Base-by-base conservation (phyloP, 1,140 invertebrate species). In the Leptinotarsa undecemlineata region DNA sequence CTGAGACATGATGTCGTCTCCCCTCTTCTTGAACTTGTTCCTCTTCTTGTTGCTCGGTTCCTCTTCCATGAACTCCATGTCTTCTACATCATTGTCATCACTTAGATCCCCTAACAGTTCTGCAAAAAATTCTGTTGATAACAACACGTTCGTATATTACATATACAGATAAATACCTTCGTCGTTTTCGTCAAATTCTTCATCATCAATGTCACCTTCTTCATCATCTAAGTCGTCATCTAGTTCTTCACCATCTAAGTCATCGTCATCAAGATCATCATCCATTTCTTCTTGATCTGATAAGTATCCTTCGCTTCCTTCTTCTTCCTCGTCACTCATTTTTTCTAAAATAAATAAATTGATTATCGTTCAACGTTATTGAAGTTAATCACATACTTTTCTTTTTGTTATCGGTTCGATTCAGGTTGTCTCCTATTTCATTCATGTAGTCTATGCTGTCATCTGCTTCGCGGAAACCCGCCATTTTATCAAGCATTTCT, bases 401-500 rank as follows among this genome's bases (percentile, higher is more conserved):
- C 71, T 77, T 82, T 84, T 82, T 81, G 76, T 84, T 84, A 42
- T 81, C 82, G 48, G 84, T 80, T 78, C 85, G 83, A 20, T 77
- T 78, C 14, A 86, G 84, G 57, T 83, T 86, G 72, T 84, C 79
- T 68, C 88, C 84, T 80, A 89, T 84, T 74, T 89, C 88, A 8
- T 88, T 85, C 77, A 89, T 81, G 67, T 83, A 89, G 81, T 90
- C 90, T 15, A 91, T 79, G 79, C 91, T 88, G 78, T 90, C 88
- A 48, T 82, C 80, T 42, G 81, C 74, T 20, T 78, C 76, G 62
- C 82, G 82, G 68, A 83, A 79, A 1, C 87, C 88, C 2, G 87
- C 88, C 80, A 94, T 87, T 69, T 85, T 87, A 80, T 92, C 91
- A 48, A 96, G 85, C 86, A 95, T 92, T n/a, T 91, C 90, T 75